A percentile compares a stretch with the other conserved stretches of the same genome.
Conservation (phyloP, 2,113 vertebrate genomes). For the Paratilapia polleni region DNA sequence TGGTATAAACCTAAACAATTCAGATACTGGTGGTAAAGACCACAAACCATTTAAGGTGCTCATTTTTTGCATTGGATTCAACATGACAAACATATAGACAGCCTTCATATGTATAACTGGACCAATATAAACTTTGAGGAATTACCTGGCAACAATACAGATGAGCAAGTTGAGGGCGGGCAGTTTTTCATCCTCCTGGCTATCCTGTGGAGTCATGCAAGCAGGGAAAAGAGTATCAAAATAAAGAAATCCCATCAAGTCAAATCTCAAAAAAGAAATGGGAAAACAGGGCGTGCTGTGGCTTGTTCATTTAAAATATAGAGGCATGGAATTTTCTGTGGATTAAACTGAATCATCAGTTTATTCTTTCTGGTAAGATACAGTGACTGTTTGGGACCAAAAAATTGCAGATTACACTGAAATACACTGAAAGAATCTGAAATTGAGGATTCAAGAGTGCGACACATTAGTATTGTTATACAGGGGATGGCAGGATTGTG, state of each 20-base stretch:
- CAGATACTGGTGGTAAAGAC: neutral
- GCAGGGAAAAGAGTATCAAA: neutral
- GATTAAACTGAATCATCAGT: neutral
- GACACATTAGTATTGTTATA: neutral
- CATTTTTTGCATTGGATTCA: neutral
- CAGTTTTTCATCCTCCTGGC: conserved; percentile 88
- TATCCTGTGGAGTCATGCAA: conserved; percentile 79
- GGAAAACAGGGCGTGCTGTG: neutral
- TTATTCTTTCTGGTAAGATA: neutral
- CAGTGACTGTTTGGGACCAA: neutral
- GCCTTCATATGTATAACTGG: neutral
- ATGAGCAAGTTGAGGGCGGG: conserved; percentile 94
- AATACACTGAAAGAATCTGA: neutral
- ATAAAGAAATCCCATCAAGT: neutral
- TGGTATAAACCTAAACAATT: neutral
- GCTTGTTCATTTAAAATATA: neutral
- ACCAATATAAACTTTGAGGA: neutral
- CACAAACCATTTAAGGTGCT: neutral
- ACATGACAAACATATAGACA: neutral
- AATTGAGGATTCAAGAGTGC: neutral
- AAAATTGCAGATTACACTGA: neutral
- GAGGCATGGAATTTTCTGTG: neutral
- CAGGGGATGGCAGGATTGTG: neutral
- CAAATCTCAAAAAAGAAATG: neutral
- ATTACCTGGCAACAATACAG: conserved; percentile 95